Base-by-base conservation (phyloP, 2,113 vertebrate genomes). In the Poicephalus meyeri region DNA sequence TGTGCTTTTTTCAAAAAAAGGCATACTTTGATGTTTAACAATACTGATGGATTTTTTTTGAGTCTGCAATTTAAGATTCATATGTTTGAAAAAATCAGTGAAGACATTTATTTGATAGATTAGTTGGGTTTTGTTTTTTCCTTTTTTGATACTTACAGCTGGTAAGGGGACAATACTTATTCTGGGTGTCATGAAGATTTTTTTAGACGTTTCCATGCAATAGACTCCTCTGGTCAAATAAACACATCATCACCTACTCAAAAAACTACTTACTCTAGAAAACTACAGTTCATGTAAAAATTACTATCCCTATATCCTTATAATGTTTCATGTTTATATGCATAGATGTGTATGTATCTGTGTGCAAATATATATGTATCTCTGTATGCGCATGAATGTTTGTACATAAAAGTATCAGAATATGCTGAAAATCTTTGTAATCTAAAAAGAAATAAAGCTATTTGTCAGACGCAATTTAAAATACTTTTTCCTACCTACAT, bases 51-150 rank as follows among this genome's bases (percentile, higher is more conserved):
- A 7, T 33, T 73, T 80, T 87, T 76, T 61, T 72, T 61, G 25
- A 42, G 41, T 78, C 6, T 9, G 49, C 37, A 70, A 4, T 55
- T 86, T 6, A 53, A 24, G n/a, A 64, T 63, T 60, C 9, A 2
- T 33, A 44, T 15, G 33, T 80, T 76, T 37, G 5, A 73, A 79
- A 77, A 64, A 18, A 29, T 46, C 29, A 58, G 13, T 35, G 4
- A 66, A 77, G 21, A 50, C 4, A 18, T 69, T 52, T 21, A 33
- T 56, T 56, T 56, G 55, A 56, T 33, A 24, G 6, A 24, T 31
- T 8, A 28, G 15, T 28, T 21, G 11, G 7, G 10, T 13, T 24
- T 13, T 10, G 3, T 1, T n/a, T 24, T 16, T 3, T 14, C 7
- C 10, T 8, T 47, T 63, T 56, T 80, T 11, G 42, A 1, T 6